Percentiles rank a stretch among this genome's conserved stretches.
These are phyloP conservation scores for Campoletis sonorensis DNA, from an alignment of 1,140 invertebrate species.

Conservation along the genomic window DNA sequence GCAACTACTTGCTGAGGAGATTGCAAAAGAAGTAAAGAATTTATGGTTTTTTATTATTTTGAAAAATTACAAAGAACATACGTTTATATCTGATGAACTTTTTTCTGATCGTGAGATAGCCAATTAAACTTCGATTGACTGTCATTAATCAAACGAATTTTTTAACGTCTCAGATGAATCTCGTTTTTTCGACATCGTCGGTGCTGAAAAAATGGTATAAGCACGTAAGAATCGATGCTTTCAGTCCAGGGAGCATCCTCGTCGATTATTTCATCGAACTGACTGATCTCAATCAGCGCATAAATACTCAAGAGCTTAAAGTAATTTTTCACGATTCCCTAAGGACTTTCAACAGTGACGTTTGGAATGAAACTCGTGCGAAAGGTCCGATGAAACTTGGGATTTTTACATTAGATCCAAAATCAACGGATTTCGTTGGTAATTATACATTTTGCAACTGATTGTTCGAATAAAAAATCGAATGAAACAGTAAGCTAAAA, in stretches of 20 bases:
- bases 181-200: constrained; percentile 86
- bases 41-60: constrained; percentile 15
- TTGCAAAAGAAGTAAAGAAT: constrained; percentile 83
- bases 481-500: not conserved
- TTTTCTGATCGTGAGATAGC: not conserved
- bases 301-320: constrained; percentile 89
- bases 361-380: constrained; percentile 76
- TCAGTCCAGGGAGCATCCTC: constrained; percentile 88
- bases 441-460: constrained; percentile 55
- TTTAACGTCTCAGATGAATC: constrained; percentile 83
- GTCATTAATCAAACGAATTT: too few relatives aligned
- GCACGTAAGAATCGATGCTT: constrained; percentile 86
- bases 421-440: constrained; percentile 93
- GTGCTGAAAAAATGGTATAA: constrained; percentile 89
- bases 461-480: not conserved
- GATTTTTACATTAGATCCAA: constrained; percentile 88
- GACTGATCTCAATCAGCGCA: constrained; percentile 83
- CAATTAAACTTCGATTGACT: not conserved
- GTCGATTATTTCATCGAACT: constrained; percentile 93
- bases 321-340: constrained; percentile 89
- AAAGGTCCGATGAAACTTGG: constrained; percentile 84
- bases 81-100: too few relatives aligned
- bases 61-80: too few relatives aligned
- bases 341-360: constrained; percentile 74
- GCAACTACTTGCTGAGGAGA: constrained; percentile 87